Evolutionary conservation across 2,113 vertebrate genomes (phyloP), one percentile per base, ranked within the genome.

Genomic region (Megaptera novaeangliae): DNA sequence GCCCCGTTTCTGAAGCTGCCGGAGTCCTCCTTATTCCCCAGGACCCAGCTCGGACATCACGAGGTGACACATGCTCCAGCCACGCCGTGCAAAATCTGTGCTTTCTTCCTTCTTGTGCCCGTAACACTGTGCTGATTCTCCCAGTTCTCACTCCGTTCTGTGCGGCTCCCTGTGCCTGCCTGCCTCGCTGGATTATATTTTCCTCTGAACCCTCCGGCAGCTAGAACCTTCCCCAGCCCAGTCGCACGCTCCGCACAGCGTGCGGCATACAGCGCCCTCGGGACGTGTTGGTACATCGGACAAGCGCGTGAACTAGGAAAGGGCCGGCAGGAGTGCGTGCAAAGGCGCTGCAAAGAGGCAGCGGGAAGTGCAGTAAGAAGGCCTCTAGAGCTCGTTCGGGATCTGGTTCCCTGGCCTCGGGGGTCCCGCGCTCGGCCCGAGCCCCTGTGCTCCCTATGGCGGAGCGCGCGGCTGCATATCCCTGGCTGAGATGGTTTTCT

Each of bases 121-220:
- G 57, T 74, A 44, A 52, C 27, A 0, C 25, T 27, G 8, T 11
- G 46, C 29, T 44, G 27, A 6, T 5, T 8, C 0, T 25, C 52
- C 72, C 12, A 3, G 61, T 0, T 9, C 52, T n/a, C 18, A 13
- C 9, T 20, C 49, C 31, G 1, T 1, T 34, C 49, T 3, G 27
- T 1, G 4, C 10, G 36, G 69, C 7, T 13, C 41, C 0, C 0
- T 15, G 27, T 8, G 8, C 20, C 49, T 8, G n/a, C 4, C 2
- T 0, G 31, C 66, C 71, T 57, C 41, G 31, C 41, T 59, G 52
- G 77, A 61, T 75, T 23, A 23, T 8, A 10, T 52, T 69, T 68
- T 44, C 78, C 64, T 63, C 46, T 14, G 59, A 66, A 57, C 25
- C 49, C 44, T 25, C 13, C n/a, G 49, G 83, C 68, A 55, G 41